Percentiles rank a stretch among this genome's conserved stretches.
These are phyloP conservation scores for Phylloscopus whistleri DNA, from an alignment of 2,113 vertebrate genomes.

Conservation along the genomic window DNA sequence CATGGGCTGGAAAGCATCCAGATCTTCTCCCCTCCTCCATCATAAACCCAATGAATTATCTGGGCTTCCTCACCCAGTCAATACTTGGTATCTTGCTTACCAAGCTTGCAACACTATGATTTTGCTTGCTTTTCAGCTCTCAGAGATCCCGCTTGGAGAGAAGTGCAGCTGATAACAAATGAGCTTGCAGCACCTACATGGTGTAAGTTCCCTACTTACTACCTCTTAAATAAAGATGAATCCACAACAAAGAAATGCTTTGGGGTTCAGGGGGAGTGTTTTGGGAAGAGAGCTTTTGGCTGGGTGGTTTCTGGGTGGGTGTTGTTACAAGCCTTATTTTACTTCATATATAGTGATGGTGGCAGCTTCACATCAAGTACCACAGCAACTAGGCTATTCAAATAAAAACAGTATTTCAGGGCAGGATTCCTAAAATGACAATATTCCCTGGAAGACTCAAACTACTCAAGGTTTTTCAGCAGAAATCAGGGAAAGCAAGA, in stretches of 20 bases:
- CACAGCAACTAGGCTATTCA: background rate
- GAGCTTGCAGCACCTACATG: background rate
- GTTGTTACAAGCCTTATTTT: background rate
- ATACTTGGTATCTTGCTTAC: background rate
- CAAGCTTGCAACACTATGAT: background rate
- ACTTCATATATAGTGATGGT: background rate
- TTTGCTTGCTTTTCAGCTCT: background rate
- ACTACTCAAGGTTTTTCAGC: background rate
- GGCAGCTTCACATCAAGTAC: background rate
- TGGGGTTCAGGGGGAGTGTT: background rate
- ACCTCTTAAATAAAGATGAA: background rate
- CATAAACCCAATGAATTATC: background rate
- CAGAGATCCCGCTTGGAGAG: background rate
- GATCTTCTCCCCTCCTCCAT: background rate
- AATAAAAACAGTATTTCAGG: background rate
- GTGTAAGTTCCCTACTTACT: background rate
- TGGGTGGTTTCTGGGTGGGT: background rate
- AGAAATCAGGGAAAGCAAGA: background rate
- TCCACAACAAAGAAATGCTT: background rate
- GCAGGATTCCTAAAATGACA: background rate
- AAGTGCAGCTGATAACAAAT: background rate
- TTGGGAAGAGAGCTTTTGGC: background rate
- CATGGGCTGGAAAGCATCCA: background rate
- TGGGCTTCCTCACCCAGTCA: background rate
- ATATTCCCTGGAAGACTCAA: background rate